These are phyloP conservation scores for Resseliella maxima DNA, from an alignment of 2,888 invertebrate genomes.

Conservation along the genomic window DNA sequence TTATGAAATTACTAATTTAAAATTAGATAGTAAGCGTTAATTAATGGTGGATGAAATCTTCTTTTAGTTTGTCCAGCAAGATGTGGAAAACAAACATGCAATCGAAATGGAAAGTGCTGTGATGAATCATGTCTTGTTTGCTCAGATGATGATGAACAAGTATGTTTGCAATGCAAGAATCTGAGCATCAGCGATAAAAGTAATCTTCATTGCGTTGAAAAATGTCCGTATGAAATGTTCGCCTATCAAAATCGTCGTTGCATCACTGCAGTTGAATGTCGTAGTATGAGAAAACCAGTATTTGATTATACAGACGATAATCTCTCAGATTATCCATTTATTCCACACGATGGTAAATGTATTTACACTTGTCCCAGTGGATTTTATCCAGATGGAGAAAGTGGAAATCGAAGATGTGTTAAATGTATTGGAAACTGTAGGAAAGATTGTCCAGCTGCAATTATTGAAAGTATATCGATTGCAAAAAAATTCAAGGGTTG, in stretches of 20 bases:
- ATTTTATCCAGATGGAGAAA: constrained; percentile 64
- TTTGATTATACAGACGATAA: constrained; percentile 62
- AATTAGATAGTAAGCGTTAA: too few species aligned
- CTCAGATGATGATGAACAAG: constrained; percentile 70
- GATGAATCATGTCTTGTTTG: constrained; percentile 87
- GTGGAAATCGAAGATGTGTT: constrained; percentile 68
- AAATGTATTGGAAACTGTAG: constrained; percentile 72
- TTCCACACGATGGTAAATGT: constrained; percentile 75
- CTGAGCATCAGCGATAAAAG: constrained; percentile 72
- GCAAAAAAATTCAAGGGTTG: constrained; percentile 87
- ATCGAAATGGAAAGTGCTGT: constrained; percentile 76
- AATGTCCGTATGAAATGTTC: constrained; percentile 74
- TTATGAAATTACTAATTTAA: too few species aligned
- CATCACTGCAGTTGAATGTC: constrained; percentile 80
- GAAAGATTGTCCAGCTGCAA: constrained; percentile 77
- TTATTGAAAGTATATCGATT: constrained; percentile 84
- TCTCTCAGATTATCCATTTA: constrained; percentile 67
- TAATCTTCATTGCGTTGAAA: constrained; percentile 72
- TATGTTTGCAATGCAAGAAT: constrained; percentile 86
- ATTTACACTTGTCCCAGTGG: constrained; percentile 74
- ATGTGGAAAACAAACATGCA: constrained; percentile 71
- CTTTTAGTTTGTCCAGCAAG: constrained; percentile 74
- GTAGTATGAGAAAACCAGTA: constrained; percentile 71
- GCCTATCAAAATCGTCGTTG: constrained; percentile 85
- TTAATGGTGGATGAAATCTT: too few species aligned